Evolutionary conservation across 2,113 vertebrate species (phyloP).

Genomic region (Phalacrocorax aristotelis): DNA sequence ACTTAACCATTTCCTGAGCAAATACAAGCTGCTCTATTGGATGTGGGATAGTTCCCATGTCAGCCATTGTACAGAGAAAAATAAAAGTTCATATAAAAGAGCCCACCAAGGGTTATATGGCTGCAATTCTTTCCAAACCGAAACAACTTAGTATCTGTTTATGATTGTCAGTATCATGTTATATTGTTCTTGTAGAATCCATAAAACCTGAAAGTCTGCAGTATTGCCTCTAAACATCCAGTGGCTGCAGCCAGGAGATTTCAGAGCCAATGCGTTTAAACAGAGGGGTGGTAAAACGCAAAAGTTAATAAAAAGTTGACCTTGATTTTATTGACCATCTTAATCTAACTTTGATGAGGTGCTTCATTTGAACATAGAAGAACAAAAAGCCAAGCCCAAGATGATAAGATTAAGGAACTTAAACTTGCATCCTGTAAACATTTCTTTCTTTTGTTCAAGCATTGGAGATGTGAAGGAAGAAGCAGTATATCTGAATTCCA

Average conservation of each 20-base stretch:
- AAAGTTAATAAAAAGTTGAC: conserved; percentile 38
- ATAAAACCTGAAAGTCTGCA: conserved; percentile 69
- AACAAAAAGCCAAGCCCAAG: not conserved
- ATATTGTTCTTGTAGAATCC: conserved; percentile 76
- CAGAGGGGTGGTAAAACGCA: not conserved
- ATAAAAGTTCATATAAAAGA: conserved; percentile 74
- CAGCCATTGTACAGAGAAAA: conserved; percentile 68
- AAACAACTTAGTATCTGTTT: conserved; percentile 75
- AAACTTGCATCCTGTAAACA: not conserved
- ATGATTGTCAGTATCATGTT: conserved; percentile 74
- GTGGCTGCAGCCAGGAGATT: not conserved
- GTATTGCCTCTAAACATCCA: conserved; percentile 57
- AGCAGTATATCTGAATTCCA: conserved; percentile 12
- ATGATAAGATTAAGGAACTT: not conserved
- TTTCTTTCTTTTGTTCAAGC: conserved; percentile 12
- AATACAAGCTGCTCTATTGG: conserved; percentile 57
- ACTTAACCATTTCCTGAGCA: conserved; percentile 74
- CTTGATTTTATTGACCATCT: conserved; percentile 46
- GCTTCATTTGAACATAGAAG: conserved; percentile 35
- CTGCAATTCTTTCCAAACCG: conserved; percentile 72
- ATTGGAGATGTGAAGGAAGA: not conserved
- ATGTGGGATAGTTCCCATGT: conserved; percentile 54
- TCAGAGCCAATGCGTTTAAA: not conserved
- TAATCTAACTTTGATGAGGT: conserved; percentile 44
- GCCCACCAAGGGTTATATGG: conserved; percentile 73